These are phyloP conservation scores for Ips nitidus DNA, from an alignment of 1,140 invertebrate genomes.

Conservation along the genomic window DNA sequence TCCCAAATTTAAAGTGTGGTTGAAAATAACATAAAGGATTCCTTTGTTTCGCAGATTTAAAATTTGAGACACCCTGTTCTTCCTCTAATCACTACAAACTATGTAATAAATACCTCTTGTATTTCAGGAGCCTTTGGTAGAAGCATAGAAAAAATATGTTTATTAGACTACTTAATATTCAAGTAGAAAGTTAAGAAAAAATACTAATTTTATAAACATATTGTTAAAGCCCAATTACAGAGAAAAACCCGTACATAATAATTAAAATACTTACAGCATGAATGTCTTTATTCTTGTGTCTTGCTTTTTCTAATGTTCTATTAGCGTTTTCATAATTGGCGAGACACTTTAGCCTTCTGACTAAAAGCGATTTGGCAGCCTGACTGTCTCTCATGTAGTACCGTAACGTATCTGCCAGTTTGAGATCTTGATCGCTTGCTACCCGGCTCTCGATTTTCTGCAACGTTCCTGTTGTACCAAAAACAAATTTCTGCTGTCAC, in stretches of 20 bases:
- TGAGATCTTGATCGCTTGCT: slow-evolving; percentile 97
- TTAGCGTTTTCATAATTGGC: slow-evolving; percentile 97
- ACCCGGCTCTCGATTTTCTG: slow-evolving; percentile 95
- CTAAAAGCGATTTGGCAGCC: slow-evolving; percentile 92
- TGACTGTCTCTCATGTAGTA: slow-evolving; percentile 97
- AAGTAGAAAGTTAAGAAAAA: too few species aligned
- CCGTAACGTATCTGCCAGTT: slow-evolving; percentile 93
- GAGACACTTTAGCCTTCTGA: slow-evolving; percentile 80
- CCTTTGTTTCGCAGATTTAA: too few species aligned
- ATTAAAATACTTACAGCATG: slow-evolving; percentile 74
- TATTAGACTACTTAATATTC: slow-evolving; percentile 1
- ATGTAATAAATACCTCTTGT: slow-evolving; percentile 59
- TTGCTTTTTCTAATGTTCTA: slow-evolving; percentile 91
- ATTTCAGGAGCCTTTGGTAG: slow-evolving; percentile 56
- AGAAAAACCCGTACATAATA: too few species aligned
- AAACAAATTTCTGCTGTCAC: slow-evolving; percentile 9
- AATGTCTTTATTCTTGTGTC: slow-evolving; percentile 97
- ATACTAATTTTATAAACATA: not conserved
- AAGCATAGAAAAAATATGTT: slow-evolving; percentile 37
- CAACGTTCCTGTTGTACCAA: not conserved
- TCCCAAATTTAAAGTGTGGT: too few species aligned
- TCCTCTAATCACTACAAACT: too few species aligned
- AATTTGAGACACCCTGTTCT: too few species aligned
- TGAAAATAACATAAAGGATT: too few species aligned
- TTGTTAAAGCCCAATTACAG: too few species aligned